Evolutionary conservation across 2,113 vertebrate genomes (phyloP).

Genomic region (Bubo bubo): DNA sequence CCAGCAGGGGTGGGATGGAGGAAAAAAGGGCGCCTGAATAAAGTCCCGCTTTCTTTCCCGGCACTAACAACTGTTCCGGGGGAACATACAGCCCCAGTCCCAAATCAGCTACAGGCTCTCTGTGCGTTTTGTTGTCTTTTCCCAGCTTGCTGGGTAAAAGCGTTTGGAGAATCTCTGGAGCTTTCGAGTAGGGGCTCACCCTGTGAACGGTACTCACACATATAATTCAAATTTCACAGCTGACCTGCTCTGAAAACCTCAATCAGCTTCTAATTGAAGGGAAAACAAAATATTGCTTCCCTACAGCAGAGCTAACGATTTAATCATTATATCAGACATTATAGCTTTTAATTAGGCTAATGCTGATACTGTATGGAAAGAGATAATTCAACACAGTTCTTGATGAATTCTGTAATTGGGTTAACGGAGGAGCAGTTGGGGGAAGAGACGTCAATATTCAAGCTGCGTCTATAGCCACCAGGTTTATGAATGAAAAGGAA

Average conservation of each 20-base stretch:
- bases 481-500: constrained; percentile 78
- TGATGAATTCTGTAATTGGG: constrained; percentile 90
- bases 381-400: constrained; percentile 91
- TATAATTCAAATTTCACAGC: constrained; percentile 99
- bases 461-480: constrained; percentile 79
- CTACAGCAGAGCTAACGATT: constrained; percentile 97
- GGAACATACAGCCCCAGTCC: background rate
- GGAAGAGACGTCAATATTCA: constrained; percentile 84
- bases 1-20: background rate
- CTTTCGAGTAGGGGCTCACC: constrained; percentile 81
- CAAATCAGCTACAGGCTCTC: background rate
- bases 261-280: constrained; percentile 98
- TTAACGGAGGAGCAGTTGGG: constrained; percentile 85
- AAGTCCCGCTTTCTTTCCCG: background rate
- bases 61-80: background rate
- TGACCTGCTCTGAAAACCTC: constrained; percentile 98
- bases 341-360: constrained; percentile 96
- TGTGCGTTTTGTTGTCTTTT: constrained; percentile 42
- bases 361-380: constrained; percentile 89
- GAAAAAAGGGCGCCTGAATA: background rate
- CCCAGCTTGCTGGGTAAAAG: constrained; percentile 70
- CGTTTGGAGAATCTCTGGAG: constrained; percentile 78
- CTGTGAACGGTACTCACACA: constrained; percentile 87
- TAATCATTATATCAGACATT: constrained; percentile 95
- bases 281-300: constrained; percentile 95